Evolutionary conservation across 1,140 invertebrate species (phyloP).

Genomic region (Bombus waltoni): DNA sequence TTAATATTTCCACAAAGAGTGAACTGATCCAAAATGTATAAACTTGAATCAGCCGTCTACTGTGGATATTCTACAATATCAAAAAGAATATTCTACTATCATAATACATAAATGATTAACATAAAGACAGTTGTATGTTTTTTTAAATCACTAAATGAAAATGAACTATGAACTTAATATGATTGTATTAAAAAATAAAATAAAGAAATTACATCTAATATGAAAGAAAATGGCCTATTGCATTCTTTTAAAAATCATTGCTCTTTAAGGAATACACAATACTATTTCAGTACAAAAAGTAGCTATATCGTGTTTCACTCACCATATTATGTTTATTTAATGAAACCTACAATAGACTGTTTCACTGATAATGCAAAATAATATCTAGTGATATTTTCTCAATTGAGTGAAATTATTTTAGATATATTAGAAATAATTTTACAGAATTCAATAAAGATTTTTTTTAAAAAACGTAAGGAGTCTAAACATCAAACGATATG

Average conservation of each 20-base stretch:
- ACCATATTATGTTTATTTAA: not conserved
- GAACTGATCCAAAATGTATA: slow-evolving; percentile 57
- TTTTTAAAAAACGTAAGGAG: slow-evolving; percentile 39
- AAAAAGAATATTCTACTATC: not conserved
- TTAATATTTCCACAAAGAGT: slow-evolving; percentile 67
- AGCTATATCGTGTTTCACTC: not conserved
- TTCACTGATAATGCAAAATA: not conserved
- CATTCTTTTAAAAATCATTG: not conserved
- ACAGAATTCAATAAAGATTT: not conserved
- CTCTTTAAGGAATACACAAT: not conserved
- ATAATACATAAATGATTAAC: not conserved
- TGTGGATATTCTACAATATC: slow-evolving; percentile 18
- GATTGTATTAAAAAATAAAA: not conserved
- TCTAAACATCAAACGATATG: slow-evolving; percentile 74
- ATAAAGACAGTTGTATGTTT: not conserved
- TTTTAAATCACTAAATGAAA: not conserved
- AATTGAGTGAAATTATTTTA: not conserved
- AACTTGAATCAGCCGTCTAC: slow-evolving; percentile 54
- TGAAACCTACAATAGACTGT: not conserved
- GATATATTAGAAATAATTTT: not conserved
- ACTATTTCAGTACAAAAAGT: not conserved
- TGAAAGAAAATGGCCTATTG: not conserved
- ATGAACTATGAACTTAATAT: slow-evolving; percentile 7
- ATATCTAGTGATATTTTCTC: not conserved
- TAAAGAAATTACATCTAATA: not conserved